These are phyloP conservation scores for Notodonta ziczac DNA, from an alignment of 2,888 invertebrate species.

Conservation along the genomic window DNA sequence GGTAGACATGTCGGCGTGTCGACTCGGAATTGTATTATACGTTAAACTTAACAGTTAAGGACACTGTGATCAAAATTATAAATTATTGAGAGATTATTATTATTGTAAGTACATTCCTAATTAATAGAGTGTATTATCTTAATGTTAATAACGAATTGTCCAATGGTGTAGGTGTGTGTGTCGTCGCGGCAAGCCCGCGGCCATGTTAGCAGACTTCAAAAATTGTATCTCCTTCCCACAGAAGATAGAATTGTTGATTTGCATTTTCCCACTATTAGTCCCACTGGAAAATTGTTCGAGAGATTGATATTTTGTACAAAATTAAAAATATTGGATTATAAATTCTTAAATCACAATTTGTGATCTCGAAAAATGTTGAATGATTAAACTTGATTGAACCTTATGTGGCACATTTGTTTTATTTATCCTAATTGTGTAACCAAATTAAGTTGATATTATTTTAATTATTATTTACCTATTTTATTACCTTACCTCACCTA, in stretches of 20 bases:
- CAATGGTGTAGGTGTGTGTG: slow-evolving; percentile 46
- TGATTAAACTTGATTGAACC: slow-evolving; percentile 79
- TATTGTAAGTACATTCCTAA: slow-evolving; percentile 83
- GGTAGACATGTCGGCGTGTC: slow-evolving; percentile 64
- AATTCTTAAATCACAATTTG: slow-evolving; percentile 75
- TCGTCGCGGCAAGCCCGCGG: slow-evolving; percentile 10
- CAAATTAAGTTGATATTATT: not conserved
- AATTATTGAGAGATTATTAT: slow-evolving; percentile 84
- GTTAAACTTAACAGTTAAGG: slow-evolving; percentile 83
- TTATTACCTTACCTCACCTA: no score
- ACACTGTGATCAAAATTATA: slow-evolving; percentile 85
- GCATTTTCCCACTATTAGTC: slow-evolving; percentile 66
- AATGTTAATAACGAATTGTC: slow-evolving; percentile 75
- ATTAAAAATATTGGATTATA: slow-evolving; percentile 73
- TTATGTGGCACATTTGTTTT: slow-evolving; percentile 50
- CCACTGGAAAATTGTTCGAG: slow-evolving; percentile 65
- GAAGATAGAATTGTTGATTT: slow-evolving; percentile 58
- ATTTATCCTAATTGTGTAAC: slow-evolving; percentile 34
- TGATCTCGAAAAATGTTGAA: slow-evolving; percentile 80
- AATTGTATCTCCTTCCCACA: slow-evolving; percentile 61
- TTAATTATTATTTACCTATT: no score
- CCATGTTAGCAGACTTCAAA: slow-evolving; percentile 56
- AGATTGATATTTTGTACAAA: slow-evolving; percentile 83
- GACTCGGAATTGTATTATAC: slow-evolving; percentile 81
- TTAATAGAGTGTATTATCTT: slow-evolving; percentile 76